phyloP scores from a whole-genome alignment of 2,888 invertebrate species.

The Lacanobia oleracea region DNA sequence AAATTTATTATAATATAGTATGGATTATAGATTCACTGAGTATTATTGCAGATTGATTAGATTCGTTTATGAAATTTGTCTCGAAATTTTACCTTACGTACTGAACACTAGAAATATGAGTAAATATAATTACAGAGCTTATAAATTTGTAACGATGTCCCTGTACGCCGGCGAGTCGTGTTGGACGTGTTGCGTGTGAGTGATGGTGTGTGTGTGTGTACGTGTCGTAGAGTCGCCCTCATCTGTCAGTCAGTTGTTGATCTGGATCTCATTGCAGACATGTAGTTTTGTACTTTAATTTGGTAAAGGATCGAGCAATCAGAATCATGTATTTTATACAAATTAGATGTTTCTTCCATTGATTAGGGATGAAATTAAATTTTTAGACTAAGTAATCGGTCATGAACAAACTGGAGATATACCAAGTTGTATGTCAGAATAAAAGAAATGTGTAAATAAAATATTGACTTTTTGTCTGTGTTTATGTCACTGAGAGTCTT shows the following conservation, averaged over 20 bases:
- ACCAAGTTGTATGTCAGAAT: slow-evolving; percentile 85
- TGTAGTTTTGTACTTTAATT: slow-evolving; percentile 88
- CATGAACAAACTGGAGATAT: slow-evolving; percentile 89
- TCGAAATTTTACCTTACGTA: slow-evolving; percentile 82
- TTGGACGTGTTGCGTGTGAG: slow-evolving; percentile 59
- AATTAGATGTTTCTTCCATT: slow-evolving; percentile 87
- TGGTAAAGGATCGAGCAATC: slow-evolving; percentile 83
- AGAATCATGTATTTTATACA: slow-evolving; percentile 90
- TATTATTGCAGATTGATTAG: slow-evolving; percentile 89
- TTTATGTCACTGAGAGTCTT: slow-evolving; percentile 65
- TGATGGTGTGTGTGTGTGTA: slow-evolving; percentile 64
- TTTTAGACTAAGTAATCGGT: slow-evolving; percentile 86
- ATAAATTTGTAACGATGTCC: slow-evolving; percentile 74
- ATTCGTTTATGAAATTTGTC: slow-evolving; percentile 81
- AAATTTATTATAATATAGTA: slow-evolving; percentile 89
- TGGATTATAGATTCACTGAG: slow-evolving; percentile 89
- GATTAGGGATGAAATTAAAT: slow-evolving; percentile 85
- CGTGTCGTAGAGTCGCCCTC: slow-evolving; percentile 72
- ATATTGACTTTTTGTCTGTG: slow-evolving; percentile 86
- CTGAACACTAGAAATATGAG: slow-evolving; percentile 80
- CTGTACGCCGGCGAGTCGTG: slow-evolving; percentile 69
- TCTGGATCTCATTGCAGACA: slow-evolving; percentile 88
- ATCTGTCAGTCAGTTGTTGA: slow-evolving; percentile 73
- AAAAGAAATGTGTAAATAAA: slow-evolving; percentile 89
- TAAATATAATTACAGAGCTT: slow-evolving; percentile 82